Conservation (phyloP, 2,113 vertebrate species). For the Egretta garzetta region DNA sequence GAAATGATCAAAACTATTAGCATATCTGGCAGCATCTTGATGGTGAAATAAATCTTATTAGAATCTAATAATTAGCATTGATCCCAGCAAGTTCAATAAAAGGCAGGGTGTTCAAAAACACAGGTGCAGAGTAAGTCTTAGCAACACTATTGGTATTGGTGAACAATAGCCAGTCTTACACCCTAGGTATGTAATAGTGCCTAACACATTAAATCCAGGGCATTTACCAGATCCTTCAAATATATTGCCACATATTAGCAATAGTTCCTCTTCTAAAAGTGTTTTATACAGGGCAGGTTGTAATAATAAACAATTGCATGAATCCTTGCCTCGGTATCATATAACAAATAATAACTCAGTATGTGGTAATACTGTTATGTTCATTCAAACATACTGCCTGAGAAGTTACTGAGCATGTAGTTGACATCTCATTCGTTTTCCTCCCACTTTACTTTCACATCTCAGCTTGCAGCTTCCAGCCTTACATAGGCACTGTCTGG, state of each 20-base stretch:
- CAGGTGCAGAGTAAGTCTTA: neutral
- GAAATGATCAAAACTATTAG: neutral
- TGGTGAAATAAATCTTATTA: neutral
- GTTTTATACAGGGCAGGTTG: neutral
- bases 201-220: neutral
- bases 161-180: neutral
- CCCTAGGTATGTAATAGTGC: neutral
- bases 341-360: neutral
- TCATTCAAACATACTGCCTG: neutral
- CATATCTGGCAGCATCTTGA: neutral
- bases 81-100: neutral
- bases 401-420: neutral
- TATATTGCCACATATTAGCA: neutral
- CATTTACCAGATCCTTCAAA: neutral
- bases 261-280: neutral
- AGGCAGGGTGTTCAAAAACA: neutral
- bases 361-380: neutral
- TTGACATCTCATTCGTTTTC: neutral
- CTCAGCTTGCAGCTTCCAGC: neutral
- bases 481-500: neutral
- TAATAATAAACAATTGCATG: neutral
- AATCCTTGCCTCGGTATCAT: neutral
- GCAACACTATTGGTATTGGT: neutral
- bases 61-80: neutral
- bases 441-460: neutral